Base-by-base conservation (phyloP, 2,113 vertebrate species). In the Ceuthmochares aereus region DNA sequence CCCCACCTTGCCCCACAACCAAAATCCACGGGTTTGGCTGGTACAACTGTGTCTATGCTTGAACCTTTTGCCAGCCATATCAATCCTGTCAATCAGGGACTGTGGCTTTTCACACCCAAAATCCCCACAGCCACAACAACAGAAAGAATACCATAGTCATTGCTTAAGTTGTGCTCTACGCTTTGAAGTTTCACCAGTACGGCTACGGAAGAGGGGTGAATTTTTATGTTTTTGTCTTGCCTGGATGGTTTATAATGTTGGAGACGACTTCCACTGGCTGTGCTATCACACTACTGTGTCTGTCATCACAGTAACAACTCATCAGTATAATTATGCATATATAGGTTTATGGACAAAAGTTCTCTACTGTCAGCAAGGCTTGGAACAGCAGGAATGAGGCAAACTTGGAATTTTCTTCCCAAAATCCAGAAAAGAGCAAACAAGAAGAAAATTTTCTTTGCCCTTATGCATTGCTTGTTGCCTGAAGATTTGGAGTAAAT, bases 11-110 rank as follows among this genome's bases (percentile, higher is more conserved):
- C 83, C 93, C 47, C 83, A 92, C 42, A 90, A 63, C 60, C 63
- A 90, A 84, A 90, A 93, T 74, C 80, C 68, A 72, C 91, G 87
- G 95, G 89, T 90, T 93, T 87, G 84, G 91, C 93, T 92, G 83
- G 76, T 89, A 47, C 66, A 75, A 6, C 15, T 1, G 19, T 95
- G 59, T 10, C 79, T 92, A 4, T 47, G 68, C 88, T 81, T 0
- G 0, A 90, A 68, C 90, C 56, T 91, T 86, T 74, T 93, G 83
- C 83, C 72, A 93, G 51, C 76, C 34, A 6, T 58, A 74, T n/a
- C n/a, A n/a, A n/a, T 37, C 22, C 82, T 77, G 68, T 84, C 93
- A 96, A 32, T 87, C 94, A 93, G 76, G 60, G 37, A 72, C 93
- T 86, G 0, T 94, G 82, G 84, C 94, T 94, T 56, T 56, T 89